Evolutionary conservation across 2,888 invertebrate genomes (phyloP).

Genomic region (Oligia latruncula): DNA sequence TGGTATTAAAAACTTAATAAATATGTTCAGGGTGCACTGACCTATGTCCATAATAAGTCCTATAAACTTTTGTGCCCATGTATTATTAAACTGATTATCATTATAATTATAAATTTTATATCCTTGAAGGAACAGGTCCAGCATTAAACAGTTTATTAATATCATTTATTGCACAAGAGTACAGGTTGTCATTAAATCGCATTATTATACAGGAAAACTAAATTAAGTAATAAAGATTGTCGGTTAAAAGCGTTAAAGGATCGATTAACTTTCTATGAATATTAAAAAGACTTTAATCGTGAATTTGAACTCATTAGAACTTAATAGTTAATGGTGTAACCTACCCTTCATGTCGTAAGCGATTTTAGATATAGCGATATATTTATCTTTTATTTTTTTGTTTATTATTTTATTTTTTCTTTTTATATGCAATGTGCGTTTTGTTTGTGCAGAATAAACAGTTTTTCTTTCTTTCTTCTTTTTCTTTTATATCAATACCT

Average conservation of each 20-base stretch:
- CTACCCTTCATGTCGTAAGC: not conserved
- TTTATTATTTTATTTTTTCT: too few species aligned
- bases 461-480: too few species aligned
- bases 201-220: conserved; percentile 32
- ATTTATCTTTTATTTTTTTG: too few species aligned
- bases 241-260: not conserved
- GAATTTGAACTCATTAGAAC: conserved; percentile 10
- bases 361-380: not conserved
- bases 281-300: conserved; percentile 16
- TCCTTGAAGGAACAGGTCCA: not conserved
- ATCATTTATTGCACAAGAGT: conserved; percentile 1
- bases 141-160: conserved; percentile 13
- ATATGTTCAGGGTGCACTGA: not conserved
- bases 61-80: not conserved
- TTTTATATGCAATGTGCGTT: too few species aligned
- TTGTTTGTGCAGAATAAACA: too few species aligned
- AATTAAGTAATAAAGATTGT: conserved; percentile 43
- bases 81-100: not conserved
- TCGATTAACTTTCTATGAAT: conserved; percentile 35
- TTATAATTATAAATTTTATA: conserved; percentile 13
- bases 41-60: not conserved
- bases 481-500: not conserved
- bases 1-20: not conserved
- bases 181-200: conserved; percentile 18
- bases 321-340: not conserved